Conservation (phyloP, 2,888 invertebrate genomes). For the Erebia palarica region DNA sequence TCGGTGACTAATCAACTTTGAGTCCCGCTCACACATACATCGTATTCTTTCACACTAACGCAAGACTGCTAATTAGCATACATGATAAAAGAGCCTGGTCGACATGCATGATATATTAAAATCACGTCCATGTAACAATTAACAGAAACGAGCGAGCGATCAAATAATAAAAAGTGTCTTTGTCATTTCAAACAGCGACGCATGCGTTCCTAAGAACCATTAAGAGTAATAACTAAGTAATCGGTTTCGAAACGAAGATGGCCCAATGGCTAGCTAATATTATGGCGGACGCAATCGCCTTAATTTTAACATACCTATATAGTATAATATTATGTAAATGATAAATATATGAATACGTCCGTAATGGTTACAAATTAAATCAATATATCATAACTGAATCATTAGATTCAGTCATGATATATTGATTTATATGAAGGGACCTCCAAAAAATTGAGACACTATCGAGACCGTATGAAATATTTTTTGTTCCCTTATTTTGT, state of each 20-base stretch:
- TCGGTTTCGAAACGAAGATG: conserved; percentile 47
- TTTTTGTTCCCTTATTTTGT: too few relatives aligned
- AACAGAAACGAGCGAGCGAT: conserved; percentile 75
- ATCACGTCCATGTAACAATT: conserved; percentile 79
- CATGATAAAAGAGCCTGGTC: conserved; percentile 68
- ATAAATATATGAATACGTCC: not conserved
- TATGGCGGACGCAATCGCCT: conserved; percentile 56
- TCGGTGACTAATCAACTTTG: conserved; percentile 10
- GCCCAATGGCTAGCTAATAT: conserved; percentile 51
- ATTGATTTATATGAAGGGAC: too few relatives aligned
- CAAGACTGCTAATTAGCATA: conserved; percentile 65
- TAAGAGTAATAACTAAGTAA: conserved; percentile 64
- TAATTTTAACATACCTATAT: conserved; percentile 31
- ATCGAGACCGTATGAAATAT: too few relatives aligned
- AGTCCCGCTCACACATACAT: not conserved
- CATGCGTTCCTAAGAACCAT: conserved; percentile 63
- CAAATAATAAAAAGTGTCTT: conserved; percentile 78
- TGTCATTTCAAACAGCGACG: conserved; percentile 70
- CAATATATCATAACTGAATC: too few relatives aligned
- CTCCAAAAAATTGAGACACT: too few relatives aligned
- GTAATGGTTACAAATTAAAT: too few relatives aligned
- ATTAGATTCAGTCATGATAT: too few relatives aligned
- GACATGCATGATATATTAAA: conserved; percentile 80
- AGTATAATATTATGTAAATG: not conserved
- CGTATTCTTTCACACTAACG: conserved; percentile 17